Evolutionary conservation across 1,140 invertebrate genomes (phyloP), one percentile per base, ranked within the genome.

Genomic region (Sitobion miscanthi): DNA sequence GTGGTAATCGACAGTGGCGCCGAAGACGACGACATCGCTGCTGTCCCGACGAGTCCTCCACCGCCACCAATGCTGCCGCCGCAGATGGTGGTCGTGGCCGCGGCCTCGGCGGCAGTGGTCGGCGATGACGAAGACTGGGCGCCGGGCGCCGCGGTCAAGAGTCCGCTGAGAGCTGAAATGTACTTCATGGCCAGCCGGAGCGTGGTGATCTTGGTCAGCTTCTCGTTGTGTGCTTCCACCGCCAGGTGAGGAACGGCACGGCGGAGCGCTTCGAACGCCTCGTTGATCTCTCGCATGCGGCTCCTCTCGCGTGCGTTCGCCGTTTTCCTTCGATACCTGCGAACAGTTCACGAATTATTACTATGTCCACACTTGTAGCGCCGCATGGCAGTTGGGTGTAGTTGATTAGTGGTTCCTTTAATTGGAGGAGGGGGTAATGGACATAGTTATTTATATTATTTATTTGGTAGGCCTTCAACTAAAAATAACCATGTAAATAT

Each of bases 251-350:
- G 98, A 2, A 99, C 97, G 17, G 96, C 97, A 77, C 96, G 96
- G 42, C 97, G 96, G 1, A 99, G 95, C 5, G 96, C 96, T 95
- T 98, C 98, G 95, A 98, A 99, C 1, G 98, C 98, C 87, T 96
- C 96, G 95, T 98, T 98, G 94, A 99, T 98, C 95, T 98, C 98
- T 90, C 97, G 96, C 98, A 99, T 98, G 88, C 98, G 95, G 91
- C 96, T 97, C 52, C 98, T 95, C 95, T 99, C 98, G 9, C 98
- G 95, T 0, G 98, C 98, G 96, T 99, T 99, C 2, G 98, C 98
- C 6, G 98, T 98, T 95, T 98, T 98, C 94, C 98, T 96, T 42
- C 98, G 95, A 11, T 94, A 94, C 91, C 91, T 93, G 35, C 30
- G n/a, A 42, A 90, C 8, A 85, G 25, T 14, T 20, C 47, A 25